A percentile compares a stretch with the other conserved stretches of the same genome.
phyloP scores from a whole-genome alignment of 2,888 invertebrate genomes.

The Drosophila borborema region DNA sequence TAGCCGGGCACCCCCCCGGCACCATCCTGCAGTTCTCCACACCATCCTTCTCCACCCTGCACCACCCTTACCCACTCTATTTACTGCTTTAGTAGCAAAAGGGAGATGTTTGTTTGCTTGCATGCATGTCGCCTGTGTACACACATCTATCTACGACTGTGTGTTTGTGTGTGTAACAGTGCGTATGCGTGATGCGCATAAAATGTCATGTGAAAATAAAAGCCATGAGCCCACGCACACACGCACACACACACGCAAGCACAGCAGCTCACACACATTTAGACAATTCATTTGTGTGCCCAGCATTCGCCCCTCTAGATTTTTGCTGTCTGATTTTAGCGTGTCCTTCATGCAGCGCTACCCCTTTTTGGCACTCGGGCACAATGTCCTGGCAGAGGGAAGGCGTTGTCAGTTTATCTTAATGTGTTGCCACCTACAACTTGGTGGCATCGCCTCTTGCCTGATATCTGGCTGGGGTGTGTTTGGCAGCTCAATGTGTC shows the following conservation, averaged over 20 bases:
- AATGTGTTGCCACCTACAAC: slow-evolving; percentile 82
- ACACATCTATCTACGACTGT: slow-evolving; percentile 54
- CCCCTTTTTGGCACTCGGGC: slow-evolving; percentile 67
- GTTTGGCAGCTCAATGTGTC: slow-evolving; percentile 78
- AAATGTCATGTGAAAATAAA: slow-evolving; percentile 78
- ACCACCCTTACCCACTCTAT: not conserved
- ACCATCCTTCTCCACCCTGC: not conserved
- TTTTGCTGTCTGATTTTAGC: slow-evolving; percentile 71
- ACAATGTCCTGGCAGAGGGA: slow-evolving; percentile 43
- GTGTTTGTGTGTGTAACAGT: slow-evolving; percentile 64
- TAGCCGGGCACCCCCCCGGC: slow-evolving; percentile 28
- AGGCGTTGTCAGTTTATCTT: slow-evolving; percentile 82
- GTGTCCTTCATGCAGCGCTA: slow-evolving; percentile 68
- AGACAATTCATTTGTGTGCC: slow-evolving; percentile 77
- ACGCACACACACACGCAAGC: not conserved
- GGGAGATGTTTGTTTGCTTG: slow-evolving; percentile 66
- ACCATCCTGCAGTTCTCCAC: too few species aligned
- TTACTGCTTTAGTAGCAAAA: slow-evolving; percentile 68
- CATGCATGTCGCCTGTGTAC: slow-evolving; percentile 65
- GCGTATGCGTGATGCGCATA: slow-evolving; percentile 80
- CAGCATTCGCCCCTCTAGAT: slow-evolving; percentile 43
- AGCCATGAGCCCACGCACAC: slow-evolving; percentile 46
- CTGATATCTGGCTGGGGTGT: slow-evolving; percentile 14
- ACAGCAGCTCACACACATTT: slow-evolving; percentile 9
- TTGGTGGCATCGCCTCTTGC: slow-evolving; percentile 46